phyloP scores from a whole-genome alignment of 2,797 vertebrate species.

The Protonibea diacanthus region DNA sequence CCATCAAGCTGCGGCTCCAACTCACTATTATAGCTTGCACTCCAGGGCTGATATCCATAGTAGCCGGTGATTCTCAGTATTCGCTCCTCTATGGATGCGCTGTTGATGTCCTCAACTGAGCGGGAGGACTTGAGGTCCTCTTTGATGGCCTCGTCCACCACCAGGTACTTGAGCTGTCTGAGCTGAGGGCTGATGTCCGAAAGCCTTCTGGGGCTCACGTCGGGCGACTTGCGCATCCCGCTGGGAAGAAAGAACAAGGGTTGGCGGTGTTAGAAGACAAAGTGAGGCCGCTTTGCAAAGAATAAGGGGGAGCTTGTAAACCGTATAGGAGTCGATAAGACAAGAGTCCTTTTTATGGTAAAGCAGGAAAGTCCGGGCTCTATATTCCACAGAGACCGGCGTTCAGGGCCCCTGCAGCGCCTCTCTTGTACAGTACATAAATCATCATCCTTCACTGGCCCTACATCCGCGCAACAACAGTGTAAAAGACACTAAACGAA shows the following conservation, averaged over 20 bases:
- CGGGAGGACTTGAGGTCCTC: slow-evolving; percentile 96
- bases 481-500: slow-evolving; percentile 76
- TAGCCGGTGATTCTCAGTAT: slow-evolving; percentile 96
- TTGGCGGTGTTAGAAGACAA: slow-evolving; percentile 41
- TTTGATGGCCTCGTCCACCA: slow-evolving; percentile 95
- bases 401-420: slow-evolving; percentile 58
- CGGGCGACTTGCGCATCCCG: slow-evolving; percentile 94
- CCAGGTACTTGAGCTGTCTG: slow-evolving; percentile 95
- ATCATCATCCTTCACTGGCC: slow-evolving; percentile 80
- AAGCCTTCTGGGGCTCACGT: slow-evolving; percentile 95
- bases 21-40: slow-evolving; percentile 92
- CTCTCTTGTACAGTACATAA: slow-evolving; percentile 60
- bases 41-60: slow-evolving; percentile 97
- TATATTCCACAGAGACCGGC: slow-evolving; percentile 32
- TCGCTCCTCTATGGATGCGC: slow-evolving; percentile 93
- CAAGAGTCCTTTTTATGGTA: slow-evolving; percentile 22
- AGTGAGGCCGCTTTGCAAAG: slow-evolving; percentile 17
- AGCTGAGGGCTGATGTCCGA: slow-evolving; percentile 99
- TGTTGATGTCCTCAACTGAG: slow-evolving; percentile 95
- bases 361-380: slow-evolving; percentile 28
- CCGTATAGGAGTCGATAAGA: slow-evolving; percentile 29
- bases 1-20: slow-evolving; percentile 30
- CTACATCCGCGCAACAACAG: slow-evolving; percentile 59
- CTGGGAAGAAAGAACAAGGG: slow-evolving; percentile 79
- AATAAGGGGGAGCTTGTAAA: neutral